A percentile compares a stretch with the other conserved stretches of the same genome.
These are phyloP conservation scores for Polymixis lichenea DNA, from an alignment of 2,888 invertebrate genomes.

Conservation along the genomic window DNA sequence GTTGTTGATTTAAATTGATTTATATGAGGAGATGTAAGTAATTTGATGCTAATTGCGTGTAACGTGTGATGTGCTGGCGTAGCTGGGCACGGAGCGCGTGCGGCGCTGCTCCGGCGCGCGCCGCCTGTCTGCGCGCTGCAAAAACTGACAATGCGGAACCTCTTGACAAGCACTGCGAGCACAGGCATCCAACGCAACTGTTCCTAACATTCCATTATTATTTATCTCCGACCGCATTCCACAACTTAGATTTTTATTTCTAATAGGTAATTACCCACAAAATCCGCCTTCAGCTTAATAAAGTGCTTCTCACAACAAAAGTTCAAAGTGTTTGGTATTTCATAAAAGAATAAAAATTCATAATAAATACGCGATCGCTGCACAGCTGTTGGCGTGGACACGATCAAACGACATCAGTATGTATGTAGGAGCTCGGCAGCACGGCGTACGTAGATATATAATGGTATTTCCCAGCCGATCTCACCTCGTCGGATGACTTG, in stretches of 20 bases:
- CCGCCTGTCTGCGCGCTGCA: slow-evolving; percentile 47
- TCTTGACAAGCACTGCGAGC: slow-evolving; percentile 69
- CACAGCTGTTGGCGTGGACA: slow-evolving; percentile 77
- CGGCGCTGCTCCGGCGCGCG: slow-evolving; percentile 41
- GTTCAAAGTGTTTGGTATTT: slow-evolving; percentile 54
- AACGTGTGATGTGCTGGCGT: slow-evolving; percentile 26
- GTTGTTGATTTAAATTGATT: slow-evolving; percentile 20
- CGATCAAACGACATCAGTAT: slow-evolving; percentile 81
- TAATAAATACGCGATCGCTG: slow-evolving; percentile 75
- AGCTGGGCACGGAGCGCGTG: slow-evolving; percentile 28
- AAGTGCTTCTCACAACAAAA: slow-evolving; percentile 52
- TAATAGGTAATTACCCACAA: slow-evolving; percentile 59
- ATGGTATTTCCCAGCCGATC: slow-evolving; percentile 90
- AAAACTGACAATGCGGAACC: slow-evolving; percentile 81
- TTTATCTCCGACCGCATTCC: slow-evolving; percentile 71
- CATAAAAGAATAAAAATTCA: slow-evolving; percentile 63
- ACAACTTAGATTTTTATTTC: slow-evolving; percentile 68
- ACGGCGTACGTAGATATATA: slow-evolving; percentile 77
- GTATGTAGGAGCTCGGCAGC: slow-evolving; percentile 77
- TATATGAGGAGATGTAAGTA: slow-evolving; percentile 15
- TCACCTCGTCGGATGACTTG: slow-evolving; percentile 89
- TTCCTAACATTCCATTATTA: slow-evolving; percentile 81
- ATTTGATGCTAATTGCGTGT: slow-evolving; percentile 43
- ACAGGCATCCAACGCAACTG: slow-evolving; percentile 81
- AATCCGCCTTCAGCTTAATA: slow-evolving; percentile 61